phyloP scores from a whole-genome alignment of 2,113 vertebrate genomes.

The Columba livia region DNA sequence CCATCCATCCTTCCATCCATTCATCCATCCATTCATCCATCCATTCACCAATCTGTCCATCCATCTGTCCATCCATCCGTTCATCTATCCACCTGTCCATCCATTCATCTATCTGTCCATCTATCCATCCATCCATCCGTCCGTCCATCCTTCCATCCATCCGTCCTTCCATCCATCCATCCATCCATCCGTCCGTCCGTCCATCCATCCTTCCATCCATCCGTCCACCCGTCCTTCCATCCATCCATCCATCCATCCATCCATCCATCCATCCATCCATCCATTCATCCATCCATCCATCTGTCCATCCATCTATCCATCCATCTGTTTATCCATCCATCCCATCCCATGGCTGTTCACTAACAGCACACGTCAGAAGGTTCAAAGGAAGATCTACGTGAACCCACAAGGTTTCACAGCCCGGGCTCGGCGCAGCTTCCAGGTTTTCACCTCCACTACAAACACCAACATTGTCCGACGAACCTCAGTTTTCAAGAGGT shows the following conservation, averaged over 20 bases:
- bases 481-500: neutral
- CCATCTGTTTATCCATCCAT: no score
- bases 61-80: neutral
- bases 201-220: no score
- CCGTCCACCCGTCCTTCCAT: no score
- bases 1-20: no score
- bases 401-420: neutral
- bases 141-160: no score
- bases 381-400: neutral
- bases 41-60: neutral
- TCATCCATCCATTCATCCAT: no score
- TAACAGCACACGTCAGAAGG: neutral
- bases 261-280: neutral
- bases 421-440: rapidly evolving
- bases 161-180: no score
- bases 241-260: no score
- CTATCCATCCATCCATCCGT: no score
- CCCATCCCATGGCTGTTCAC: neutral
- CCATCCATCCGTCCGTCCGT: no score
- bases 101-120: no score
- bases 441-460: neutral
- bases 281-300: neutral
- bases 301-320: neutral
- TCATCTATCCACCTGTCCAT: no score
- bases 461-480: neutral